Conservation (phyloP, 1,140 invertebrate genomes). For the Polypedilum vanderplanki region DNA sequence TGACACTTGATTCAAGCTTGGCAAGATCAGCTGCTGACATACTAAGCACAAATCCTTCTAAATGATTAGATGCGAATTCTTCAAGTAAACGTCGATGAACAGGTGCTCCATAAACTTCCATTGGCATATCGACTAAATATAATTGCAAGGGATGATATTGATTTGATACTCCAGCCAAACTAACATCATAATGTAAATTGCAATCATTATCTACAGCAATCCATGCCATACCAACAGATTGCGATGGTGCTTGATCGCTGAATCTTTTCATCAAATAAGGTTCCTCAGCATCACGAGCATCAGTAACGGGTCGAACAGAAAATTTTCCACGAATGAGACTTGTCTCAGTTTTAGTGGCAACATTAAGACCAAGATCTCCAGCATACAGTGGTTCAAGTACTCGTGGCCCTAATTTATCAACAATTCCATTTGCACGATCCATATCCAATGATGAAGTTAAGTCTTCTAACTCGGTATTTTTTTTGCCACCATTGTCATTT, state of each 20-base stretch:
- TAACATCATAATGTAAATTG: slow-evolving; percentile 74
- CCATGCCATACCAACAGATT: slow-evolving; percentile 70
- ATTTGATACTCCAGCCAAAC: slow-evolving; percentile 39
- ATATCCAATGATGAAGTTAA: slow-evolving; percentile 53
- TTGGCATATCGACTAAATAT: slow-evolving; percentile 57
- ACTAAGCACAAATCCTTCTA: slow-evolving; percentile 56
- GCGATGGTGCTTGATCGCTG: slow-evolving; percentile 46
- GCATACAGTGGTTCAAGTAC: slow-evolving; percentile 71
- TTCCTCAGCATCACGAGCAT: slow-evolving; percentile 59
- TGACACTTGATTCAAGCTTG: slow-evolving; percentile 43
- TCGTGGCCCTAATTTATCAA: slow-evolving; percentile 57
- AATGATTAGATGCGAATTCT: slow-evolving; percentile 50
- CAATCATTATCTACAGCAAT: slow-evolving; percentile 72
- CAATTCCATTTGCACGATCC: slow-evolving; percentile 59
- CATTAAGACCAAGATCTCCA: slow-evolving; percentile 67
- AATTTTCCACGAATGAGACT: slow-evolving; percentile 58
- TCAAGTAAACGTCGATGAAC: slow-evolving; percentile 54
- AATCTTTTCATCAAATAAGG: slow-evolving; percentile 59
- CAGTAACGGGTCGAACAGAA: slow-evolving; percentile 59
- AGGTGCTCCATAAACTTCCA: slow-evolving; percentile 56
- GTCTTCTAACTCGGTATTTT: slow-evolving; percentile 61
- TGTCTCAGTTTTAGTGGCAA: slow-evolving; percentile 52
- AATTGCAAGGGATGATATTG: slow-evolving; percentile 47
- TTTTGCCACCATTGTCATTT: slow-evolving; percentile 57
- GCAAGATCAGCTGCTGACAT: slow-evolving; percentile 48